phyloP scores from a whole-genome alignment of 2,888 invertebrate genomes.

The Philereme transversata region DNA sequence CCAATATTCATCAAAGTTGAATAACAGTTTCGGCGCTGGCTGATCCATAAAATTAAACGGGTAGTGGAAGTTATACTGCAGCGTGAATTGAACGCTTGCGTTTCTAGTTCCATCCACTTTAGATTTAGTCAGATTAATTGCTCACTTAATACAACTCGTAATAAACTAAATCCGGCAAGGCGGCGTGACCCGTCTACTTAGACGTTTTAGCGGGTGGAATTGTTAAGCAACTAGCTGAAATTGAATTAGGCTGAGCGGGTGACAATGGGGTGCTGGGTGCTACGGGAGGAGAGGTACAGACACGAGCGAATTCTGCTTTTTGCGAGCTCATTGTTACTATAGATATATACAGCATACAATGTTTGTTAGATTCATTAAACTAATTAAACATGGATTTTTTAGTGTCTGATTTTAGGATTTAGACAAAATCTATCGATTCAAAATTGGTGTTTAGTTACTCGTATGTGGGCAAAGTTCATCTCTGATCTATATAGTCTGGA shows the following conservation, averaged over 20 bases:
- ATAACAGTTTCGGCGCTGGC: slow-evolving; percentile 48
- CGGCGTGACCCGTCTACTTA: slow-evolving; percentile 69
- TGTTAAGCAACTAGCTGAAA: slow-evolving; percentile 69
- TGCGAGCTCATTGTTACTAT: slow-evolving; percentile 46
- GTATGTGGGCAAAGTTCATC: not conserved
- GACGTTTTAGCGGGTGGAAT: slow-evolving; percentile 65
- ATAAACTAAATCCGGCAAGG: slow-evolving; percentile 68
- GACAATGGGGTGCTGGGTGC: slow-evolving; percentile 41
- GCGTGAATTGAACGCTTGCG: slow-evolving; percentile 56
- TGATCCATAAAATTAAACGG: slow-evolving; percentile 59
- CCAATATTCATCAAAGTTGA: slow-evolving; percentile 29
- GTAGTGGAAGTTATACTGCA: slow-evolving; percentile 60
- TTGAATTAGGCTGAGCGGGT: slow-evolving; percentile 66
- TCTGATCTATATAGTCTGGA: no score
- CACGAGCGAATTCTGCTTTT: slow-evolving; percentile 40
- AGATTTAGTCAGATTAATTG: slow-evolving; percentile 64
- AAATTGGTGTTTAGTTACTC: slow-evolving; percentile 4
- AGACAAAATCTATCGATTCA: not conserved
- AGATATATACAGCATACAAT: slow-evolving; percentile 32
- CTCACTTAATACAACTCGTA: slow-evolving; percentile 68
- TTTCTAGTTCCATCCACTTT: slow-evolving; percentile 60
- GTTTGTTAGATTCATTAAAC: slow-evolving; percentile 24
- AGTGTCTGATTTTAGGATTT: slow-evolving; percentile 9
- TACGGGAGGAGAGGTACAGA: slow-evolving; percentile 31
- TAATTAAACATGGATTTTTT: slow-evolving; percentile 22